These are phyloP conservation scores for Microtus oregoni DNA, from an alignment of 2,113 vertebrate species.

Conservation along the genomic window DNA sequence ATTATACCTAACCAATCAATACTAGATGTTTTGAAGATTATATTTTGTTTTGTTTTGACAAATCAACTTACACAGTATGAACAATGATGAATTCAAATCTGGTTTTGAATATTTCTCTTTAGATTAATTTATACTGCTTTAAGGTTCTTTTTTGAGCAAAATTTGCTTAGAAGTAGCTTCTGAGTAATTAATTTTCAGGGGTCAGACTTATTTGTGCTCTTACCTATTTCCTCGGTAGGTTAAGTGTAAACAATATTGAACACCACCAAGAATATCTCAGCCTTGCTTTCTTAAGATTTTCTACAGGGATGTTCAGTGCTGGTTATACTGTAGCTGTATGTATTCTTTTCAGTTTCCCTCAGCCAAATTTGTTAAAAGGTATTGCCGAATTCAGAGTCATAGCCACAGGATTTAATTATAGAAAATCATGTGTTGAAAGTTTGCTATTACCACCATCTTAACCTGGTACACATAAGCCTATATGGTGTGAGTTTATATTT, in stretches of 20 bases:
- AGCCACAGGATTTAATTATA: background rate
- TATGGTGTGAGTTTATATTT: background rate
- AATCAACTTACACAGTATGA: background rate
- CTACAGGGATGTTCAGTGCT: background rate
- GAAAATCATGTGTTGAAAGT: background rate
- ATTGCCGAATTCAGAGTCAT: background rate
- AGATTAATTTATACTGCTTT: background rate
- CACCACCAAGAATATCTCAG: background rate
- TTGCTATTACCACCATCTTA: background rate
- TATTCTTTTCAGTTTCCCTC: background rate
- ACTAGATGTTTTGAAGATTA: background rate
- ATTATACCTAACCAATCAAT: background rate
- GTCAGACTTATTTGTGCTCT: background rate
- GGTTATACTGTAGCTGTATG: background rate
- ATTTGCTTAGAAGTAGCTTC: background rate
- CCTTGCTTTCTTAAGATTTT: background rate
- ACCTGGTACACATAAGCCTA: background rate
- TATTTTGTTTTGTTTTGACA: background rate
- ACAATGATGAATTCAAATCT: background rate
- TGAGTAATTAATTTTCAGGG: background rate
- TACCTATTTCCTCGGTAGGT: background rate
- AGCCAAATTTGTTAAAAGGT: background rate
- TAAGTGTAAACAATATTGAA: background rate
- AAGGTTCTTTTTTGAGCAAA: background rate
- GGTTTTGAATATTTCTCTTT: background rate